These are phyloP conservation scores for Tetheella fluctuosa DNA, from an alignment of 2,888 invertebrate species.

Conservation along the genomic window DNA sequence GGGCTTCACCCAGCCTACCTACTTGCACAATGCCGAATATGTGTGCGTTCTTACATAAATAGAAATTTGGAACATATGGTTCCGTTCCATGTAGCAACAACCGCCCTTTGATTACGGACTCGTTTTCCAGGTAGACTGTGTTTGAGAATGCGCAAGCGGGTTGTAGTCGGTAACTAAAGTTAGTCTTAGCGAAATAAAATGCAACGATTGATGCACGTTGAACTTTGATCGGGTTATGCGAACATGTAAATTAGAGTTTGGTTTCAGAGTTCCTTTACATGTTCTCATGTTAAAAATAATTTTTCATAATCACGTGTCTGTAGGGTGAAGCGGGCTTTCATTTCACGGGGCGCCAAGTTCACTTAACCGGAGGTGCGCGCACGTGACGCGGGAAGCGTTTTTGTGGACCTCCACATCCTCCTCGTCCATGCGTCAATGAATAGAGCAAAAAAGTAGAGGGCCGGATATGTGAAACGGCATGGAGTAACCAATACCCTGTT, in stretches of 20 bases:
- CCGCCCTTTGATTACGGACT: slow-evolving; percentile 39
- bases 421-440: slow-evolving; percentile 29
- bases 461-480: slow-evolving; percentile 42
- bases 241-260: background rate
- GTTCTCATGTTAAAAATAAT: background rate
- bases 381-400: slow-evolving; percentile 68
- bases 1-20: slow-evolving; percentile 60
- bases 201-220: background rate
- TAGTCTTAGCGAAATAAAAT: background rate
- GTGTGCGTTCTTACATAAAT: slow-evolving; percentile 53
- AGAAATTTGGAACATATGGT: slow-evolving; percentile 65
- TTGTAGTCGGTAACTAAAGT: background rate
- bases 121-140: slow-evolving; percentile 9
- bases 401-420: slow-evolving; percentile 60
- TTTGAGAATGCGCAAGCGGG: background rate
- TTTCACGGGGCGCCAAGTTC: slow-evolving; percentile 71
- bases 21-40: slow-evolving; percentile 71
- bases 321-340: slow-evolving; percentile 51
- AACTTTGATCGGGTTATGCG: background rate
- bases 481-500: slow-evolving; percentile 11
- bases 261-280: too few species aligned
- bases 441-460: slow-evolving; percentile 45
- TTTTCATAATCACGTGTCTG: slow-evolving; percentile 34
- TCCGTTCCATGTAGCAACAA: slow-evolving; percentile 30
- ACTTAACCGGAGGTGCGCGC: slow-evolving; percentile 59